A percentile compares a stretch with the other conserved stretches of the same genome.
Evolutionary conservation across 2,113 vertebrate genomes (phyloP).

Genomic region (Megaptera novaeangliae): DNA sequence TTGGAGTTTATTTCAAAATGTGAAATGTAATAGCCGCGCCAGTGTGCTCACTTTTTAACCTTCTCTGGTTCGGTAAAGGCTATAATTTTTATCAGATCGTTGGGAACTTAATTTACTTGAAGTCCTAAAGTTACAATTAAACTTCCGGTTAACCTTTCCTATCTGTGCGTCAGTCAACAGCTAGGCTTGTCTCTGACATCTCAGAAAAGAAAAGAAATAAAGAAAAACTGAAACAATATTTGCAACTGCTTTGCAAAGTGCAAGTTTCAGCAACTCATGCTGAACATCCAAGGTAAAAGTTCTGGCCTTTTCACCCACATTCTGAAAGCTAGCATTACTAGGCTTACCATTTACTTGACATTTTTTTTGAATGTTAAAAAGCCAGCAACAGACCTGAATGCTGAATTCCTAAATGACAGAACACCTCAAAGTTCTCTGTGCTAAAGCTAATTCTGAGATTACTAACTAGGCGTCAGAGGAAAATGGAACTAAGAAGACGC

Average conservation of each 20-base stretch:
- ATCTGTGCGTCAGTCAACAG: slow-evolving; percentile 58
- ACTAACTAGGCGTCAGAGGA: background rate
- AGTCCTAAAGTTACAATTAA: slow-evolving; percentile 74
- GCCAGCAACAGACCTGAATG: background rate
- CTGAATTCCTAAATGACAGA: background rate
- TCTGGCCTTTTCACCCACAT: background rate
- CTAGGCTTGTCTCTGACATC: slow-evolving; percentile 66
- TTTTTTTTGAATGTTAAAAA: background rate
- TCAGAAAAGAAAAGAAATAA: slow-evolving; percentile 17
- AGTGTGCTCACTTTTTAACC: slow-evolving; percentile 67
- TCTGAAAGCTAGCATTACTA: background rate
- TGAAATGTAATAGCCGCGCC: slow-evolving; percentile 41
- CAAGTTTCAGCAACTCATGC: slow-evolving; percentile 59
- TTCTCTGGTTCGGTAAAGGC: slow-evolving; percentile 44
- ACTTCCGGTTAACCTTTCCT: slow-evolving; percentile 66
- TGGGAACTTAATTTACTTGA: slow-evolving; percentile 70
- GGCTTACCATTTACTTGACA: background rate
- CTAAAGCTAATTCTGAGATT: background rate
- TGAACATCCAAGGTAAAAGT: background rate
- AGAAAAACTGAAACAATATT: slow-evolving; percentile 38
- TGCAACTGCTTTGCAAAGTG: slow-evolving; percentile 4
- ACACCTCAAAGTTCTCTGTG: background rate
- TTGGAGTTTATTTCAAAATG: slow-evolving; percentile 66
- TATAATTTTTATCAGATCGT: slow-evolving; percentile 65
- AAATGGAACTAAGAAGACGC: background rate